Conservation (phyloP, 2,888 invertebrate genomes). For the Clostera curtula region DNA sequence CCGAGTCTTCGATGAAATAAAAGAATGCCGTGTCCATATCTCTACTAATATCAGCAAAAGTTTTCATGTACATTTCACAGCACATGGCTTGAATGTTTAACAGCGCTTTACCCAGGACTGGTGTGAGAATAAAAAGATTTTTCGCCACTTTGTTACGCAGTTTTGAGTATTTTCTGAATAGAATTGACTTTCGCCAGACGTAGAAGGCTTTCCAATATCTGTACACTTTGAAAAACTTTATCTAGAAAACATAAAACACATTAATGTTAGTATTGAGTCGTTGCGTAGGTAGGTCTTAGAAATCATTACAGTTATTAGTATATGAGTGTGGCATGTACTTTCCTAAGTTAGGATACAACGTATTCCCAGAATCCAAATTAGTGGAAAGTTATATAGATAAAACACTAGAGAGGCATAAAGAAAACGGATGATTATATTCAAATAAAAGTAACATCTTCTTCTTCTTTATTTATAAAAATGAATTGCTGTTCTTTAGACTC, state of each 20-base stretch:
- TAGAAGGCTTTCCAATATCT: constrained; percentile 87
- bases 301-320: too few species aligned
- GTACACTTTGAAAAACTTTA: constrained; percentile 80
- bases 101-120: constrained; percentile 81
- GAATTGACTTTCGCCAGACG: constrained; percentile 84
- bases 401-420: too few species aligned
- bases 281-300: too few species aligned
- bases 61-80: constrained; percentile 75
- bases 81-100: constrained; percentile 82
- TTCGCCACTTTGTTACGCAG: constrained; percentile 77
- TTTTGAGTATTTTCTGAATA: constrained; percentile 78
- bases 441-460: too few species aligned
- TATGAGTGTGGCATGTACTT: too few species aligned
- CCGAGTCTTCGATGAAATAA: constrained; percentile 82
- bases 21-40: constrained; percentile 75
- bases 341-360: too few species aligned
- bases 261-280: neutral
- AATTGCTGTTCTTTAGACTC: too few species aligned
- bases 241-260: constrained; percentile 45
- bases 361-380: too few species aligned
- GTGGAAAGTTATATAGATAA: too few species aligned
- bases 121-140: constrained; percentile 83
- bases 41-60: constrained; percentile 75
- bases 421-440: too few species aligned
- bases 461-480: too few species aligned